Evolutionary conservation across 37 sponge, comb jelly and placozoan species (phyloP), one percentile per base, ranked within the genome.

Genomic region (Petrosia ficiformis): DNA sequence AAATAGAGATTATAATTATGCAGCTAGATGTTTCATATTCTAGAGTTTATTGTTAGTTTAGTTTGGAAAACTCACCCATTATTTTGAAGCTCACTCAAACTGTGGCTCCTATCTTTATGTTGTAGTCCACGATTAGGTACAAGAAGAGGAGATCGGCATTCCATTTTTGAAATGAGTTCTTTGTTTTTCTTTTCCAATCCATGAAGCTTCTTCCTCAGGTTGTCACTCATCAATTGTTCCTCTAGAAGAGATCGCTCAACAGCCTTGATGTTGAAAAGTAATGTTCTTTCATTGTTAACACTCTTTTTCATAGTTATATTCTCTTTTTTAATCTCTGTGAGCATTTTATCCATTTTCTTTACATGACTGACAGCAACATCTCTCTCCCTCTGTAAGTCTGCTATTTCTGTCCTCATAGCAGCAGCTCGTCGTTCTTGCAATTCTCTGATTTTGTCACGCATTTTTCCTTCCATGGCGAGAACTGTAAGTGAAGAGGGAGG

Each of bases 381-480:
- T 44, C 76, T 73, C 70, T 89, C 83, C n/a, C 52, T 67, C 57
- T 89, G 83, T 40, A 89, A 67, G 4, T 89, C 84, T 4, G 65
- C 44, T 1, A 89, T 44, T 41, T 89, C 84, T 2, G 57, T 66
- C 75, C 73, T 82, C 79, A 89, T 80, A 28, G 76, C 89, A 37
- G 83, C 75, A 1, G 79, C 80, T 57, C 84, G 48, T 42, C 73
- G 65, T 68, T 89, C 89, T 57, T 89, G 89, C 76, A 89, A 36
- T 35, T n/a, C 48, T 44, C 66, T 31, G 36, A 89, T 89, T 59
- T 89, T 56, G 24, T 83, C 80, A n/a, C 89, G 57, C 80, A 89
- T 83, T 64, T 56, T 74, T 42, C 60, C 61, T 43, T 78, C 89
- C 75, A 73, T 69, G 0, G 29, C 80, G 29, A 39, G 42, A 30